Evolutionary conservation across 1,140 invertebrate genomes (phyloP), one percentile per base, ranked within the genome.

Genomic region (Calliphora vicina): DNA sequence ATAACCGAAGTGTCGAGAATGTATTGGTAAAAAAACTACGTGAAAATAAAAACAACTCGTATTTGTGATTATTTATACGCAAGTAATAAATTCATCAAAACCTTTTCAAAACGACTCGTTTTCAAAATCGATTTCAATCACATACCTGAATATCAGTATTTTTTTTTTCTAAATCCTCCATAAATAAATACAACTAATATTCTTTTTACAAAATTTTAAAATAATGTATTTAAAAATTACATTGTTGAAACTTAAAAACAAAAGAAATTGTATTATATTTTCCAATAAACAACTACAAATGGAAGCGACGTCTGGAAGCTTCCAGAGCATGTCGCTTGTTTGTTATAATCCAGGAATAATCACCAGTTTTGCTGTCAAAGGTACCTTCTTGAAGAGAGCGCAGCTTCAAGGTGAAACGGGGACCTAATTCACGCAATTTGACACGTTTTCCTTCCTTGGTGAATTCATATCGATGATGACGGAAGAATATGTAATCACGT

Each of bases 401-500:
- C 57, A 99, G 91, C 90, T 97, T 97, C 8, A 99, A 91, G 0
- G 98, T 99, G 90, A 99, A 99, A 85, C 97, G 92, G 13, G 99
- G 99, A 0, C 99, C 99, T 1, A 99, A 91, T 91, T 99, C 98
- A 83, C 96, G 93, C n/a, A 99, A 92, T 84, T 94, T 96, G 1
- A 96, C 96, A 85, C 93, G 94, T 86, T 96, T 95, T 13, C 94
- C 94, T 84, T 94, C 94, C 88, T 94, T 93, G 86, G 96, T 95
- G 91, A 99, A 99, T 87, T 98, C 96, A 90, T 99, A 99, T 84
- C 97, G 95, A 91, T 99, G 98, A 92, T 99, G 98, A 81, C 99
- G 93, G 88, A 99, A 99, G 91, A 99, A 99, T 87, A 99, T 98
- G 87, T 98, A 99, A 92, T 99, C 99, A 84, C 99, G 93, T 90